Evolutionary conservation across 2,888 invertebrate genomes (phyloP), one percentile per base, ranked within the genome.

Genomic region (Cataglyphis altisquamis): DNA sequence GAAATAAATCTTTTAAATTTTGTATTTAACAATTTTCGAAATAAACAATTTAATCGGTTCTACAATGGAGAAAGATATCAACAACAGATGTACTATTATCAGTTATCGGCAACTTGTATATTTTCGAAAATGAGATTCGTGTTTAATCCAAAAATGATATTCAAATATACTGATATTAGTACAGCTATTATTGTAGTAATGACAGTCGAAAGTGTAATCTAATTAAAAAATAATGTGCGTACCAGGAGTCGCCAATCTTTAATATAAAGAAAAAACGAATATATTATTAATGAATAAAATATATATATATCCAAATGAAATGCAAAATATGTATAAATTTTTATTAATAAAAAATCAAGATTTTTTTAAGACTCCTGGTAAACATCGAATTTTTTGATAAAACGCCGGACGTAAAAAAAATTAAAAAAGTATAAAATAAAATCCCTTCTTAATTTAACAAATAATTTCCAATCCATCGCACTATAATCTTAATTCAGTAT

Each of bases 11-110:
- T n/a, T 32, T 73, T 25, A 36, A 36, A 25, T 36, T 18, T 57
- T 60, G 4, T 25, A n/a, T 5, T 75, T 52, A 77, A 29, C 12
- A 32, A 67, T 39, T 77, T 67, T 77, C 75, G 67, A 36, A 77
- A 67, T 67, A 67, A 77, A 77, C 52, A 25, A 63, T 21, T 21
- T 29, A 73, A 63, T 62, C 18, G 12, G 45, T 4, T 62, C 55
- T 73, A 32, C 41, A n/a, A 3, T 62, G 25, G 3, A 75, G 21
- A 66, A 67, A 36, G 8, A 66, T 66, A 66, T 39, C 52, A 67
- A 52, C 39, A 74, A 67, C 12, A 4, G 25, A 52, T 75, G 75
- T 75, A 75, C 75, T 67, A 67, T 67, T n/a, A 32, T 41, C 41
- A 63, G 15, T n/a, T n/a, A 41, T 36, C 12, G 52, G 25, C 9